Evolutionary conservation across 2,888 invertebrate genomes (phyloP), one percentile per base, ranked within the genome.

Genomic region (Meganola albula): DNA sequence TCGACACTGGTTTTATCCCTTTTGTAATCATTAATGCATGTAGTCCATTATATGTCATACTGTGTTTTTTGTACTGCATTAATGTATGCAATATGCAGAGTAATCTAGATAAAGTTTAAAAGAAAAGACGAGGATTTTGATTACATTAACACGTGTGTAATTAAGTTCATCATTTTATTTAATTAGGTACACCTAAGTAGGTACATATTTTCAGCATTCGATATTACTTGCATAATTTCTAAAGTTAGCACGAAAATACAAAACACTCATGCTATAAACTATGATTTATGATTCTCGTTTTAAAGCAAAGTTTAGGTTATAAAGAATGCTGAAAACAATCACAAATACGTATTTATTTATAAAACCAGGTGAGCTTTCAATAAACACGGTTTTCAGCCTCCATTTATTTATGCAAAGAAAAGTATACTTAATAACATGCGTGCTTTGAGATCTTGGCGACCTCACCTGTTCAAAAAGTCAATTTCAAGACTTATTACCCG

Each of bases 401-500:
- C 70, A 61, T 66, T 67, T 49, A 70, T 76, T 73, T 67, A 63
- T 63, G 69, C 48, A 60, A 66, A 61, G 62, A 64, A 75, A 75
- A 77, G 73, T 73, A 71, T 74, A n/a, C n/a, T n/a, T n/a, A n/a
- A n/a, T n/a, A n/a, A n/a, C n/a, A 73, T 63, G 64, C 63, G 60
- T 57, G 59, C 56, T 36, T 61, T 54, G 64, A 46, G 58, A 64
- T 58, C 61, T 72, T 69, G 67, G 63, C 66, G 70, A 68, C 64
- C 71, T 73, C 77, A 80, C 74, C 71, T 78, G 78, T 70, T 76
- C 62, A 60, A 71, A 74, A 76, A 72, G 69, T 63, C 73, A 68
- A 73, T 75, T 75, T 58, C 55, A 66, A 69, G 71, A 75, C 58
- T 66, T 71, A 82, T 76, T 74, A 63, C 78, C 74, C 72, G 78